Percentiles rank a stretch among this genome's conserved stretches.
phyloP scores from a whole-genome alignment of 2,888 invertebrate species.

The Hyppa rectilinea region DNA sequence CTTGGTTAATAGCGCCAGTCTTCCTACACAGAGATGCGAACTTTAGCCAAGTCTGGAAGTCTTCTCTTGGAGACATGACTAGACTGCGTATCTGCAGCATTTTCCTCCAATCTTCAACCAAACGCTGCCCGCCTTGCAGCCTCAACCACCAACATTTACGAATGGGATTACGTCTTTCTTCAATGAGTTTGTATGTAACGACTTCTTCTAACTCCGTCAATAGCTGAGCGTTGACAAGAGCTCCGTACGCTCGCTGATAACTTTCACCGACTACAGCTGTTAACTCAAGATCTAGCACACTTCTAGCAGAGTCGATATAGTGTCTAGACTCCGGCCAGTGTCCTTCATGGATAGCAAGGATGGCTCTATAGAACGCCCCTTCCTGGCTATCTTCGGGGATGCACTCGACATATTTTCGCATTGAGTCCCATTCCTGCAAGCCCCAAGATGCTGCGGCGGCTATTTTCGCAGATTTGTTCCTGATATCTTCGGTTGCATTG shows the following conservation, averaged over 20 bases:
- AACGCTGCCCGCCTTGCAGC: constrained; percentile 97
- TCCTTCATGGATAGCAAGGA: constrained; percentile 96
- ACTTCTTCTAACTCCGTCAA: constrained; percentile 99
- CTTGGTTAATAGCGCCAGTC: constrained; percentile 96
- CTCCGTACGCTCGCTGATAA: constrained; percentile 98
- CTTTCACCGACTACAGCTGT: constrained; percentile 99
- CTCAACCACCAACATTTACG: constrained; percentile 98
- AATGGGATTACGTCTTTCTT: constrained; percentile 95
- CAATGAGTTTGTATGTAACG: constrained; percentile 98
- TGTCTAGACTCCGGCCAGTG: constrained; percentile 93
- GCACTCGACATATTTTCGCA: constrained; percentile 96
- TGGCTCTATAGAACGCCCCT: constrained; percentile 98
- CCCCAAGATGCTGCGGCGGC: constrained; percentile 99
- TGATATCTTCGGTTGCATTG: constrained; percentile 87
- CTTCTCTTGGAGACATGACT: constrained; percentile 97
- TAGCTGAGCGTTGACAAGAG: constrained; percentile 99
- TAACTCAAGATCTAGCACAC: constrained; percentile 97
- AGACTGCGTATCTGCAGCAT: constrained; percentile 98
- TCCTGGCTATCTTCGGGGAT: constrained; percentile 98
- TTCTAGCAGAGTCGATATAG: constrained; percentile 97
- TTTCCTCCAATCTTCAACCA: constrained; percentile 99
- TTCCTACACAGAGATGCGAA: constrained; percentile 99
- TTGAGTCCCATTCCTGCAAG: constrained; percentile 97
- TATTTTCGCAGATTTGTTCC: constrained; percentile 94
- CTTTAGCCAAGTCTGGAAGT: constrained; percentile 98